Conservation (phyloP, 2,113 vertebrate genomes). For the Syrrhaptes paradoxus region DNA sequence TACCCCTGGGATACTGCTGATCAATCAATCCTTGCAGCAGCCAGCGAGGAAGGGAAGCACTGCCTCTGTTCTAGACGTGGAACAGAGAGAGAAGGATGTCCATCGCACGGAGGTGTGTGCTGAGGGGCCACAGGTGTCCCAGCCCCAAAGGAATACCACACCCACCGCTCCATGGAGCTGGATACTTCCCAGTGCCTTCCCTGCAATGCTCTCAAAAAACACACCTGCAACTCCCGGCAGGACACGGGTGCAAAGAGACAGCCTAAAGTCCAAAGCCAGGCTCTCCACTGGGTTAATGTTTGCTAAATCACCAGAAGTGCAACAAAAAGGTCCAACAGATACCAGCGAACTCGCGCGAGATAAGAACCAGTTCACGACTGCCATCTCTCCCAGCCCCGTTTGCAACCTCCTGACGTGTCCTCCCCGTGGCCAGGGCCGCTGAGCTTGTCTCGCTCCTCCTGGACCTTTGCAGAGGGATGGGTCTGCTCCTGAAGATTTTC, state of each 20-base stretch:
- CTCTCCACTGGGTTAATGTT: not conserved
- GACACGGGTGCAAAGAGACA: not conserved
- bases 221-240: not conserved
- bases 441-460: not conserved
- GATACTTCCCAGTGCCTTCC: not conserved
- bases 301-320: not conserved
- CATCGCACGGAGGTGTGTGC: accelerated
- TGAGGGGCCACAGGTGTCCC: not conserved
- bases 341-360: not conserved
- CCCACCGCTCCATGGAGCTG: accelerated
- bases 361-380: not conserved
- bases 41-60: accelerated
- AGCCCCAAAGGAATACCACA: not conserved
- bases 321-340: not conserved
- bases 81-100: not conserved
- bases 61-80: accelerated
- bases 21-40: not conserved
- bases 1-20: accelerated
- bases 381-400: not conserved
- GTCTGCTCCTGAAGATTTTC: conserved; percentile 63
- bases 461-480: conserved; percentile 42
- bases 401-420: not conserved
- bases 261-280: not conserved
- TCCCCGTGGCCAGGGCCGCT: accelerated
- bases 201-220: not conserved